Evolutionary conservation across 2,113 vertebrate species (phyloP).

Genomic region (Circaetus cinerascens): DNA sequence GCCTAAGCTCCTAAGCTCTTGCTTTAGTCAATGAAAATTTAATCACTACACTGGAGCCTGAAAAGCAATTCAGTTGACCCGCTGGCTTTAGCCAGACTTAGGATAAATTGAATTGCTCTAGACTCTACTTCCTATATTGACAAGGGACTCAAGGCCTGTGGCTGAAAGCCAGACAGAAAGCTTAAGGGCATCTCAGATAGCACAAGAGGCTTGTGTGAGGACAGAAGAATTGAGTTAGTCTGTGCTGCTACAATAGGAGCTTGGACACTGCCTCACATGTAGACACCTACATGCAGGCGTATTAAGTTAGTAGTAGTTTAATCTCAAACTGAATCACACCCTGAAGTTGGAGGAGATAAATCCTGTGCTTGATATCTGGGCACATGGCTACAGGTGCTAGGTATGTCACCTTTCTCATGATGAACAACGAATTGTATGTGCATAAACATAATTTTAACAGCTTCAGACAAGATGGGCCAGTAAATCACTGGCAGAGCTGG

Average conservation of each 20-base stretch:
- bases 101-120: conserved; percentile 31
- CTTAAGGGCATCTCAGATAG: background rate
- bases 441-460: background rate
- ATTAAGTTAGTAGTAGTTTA: background rate
- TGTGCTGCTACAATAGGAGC: background rate
- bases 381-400: background rate
- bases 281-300: background rate
- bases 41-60: background rate
- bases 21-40: conserved; percentile 48
- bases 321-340: background rate
- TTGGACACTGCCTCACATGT: background rate
- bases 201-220: background rate
- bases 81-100: background rate
- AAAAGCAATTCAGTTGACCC: background rate
- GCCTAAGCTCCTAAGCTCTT: background rate
- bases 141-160: background rate
- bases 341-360: background rate
- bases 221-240: background rate
- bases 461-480: background rate
- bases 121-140: background rate
- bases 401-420: background rate
- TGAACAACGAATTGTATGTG: background rate
- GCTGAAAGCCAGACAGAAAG: background rate
- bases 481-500: background rate
- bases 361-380: background rate